Evolutionary conservation across 1,140 invertebrate species (phyloP), one percentile per base, ranked within the genome.

Genomic region (Sitophilus oryzae): DNA sequence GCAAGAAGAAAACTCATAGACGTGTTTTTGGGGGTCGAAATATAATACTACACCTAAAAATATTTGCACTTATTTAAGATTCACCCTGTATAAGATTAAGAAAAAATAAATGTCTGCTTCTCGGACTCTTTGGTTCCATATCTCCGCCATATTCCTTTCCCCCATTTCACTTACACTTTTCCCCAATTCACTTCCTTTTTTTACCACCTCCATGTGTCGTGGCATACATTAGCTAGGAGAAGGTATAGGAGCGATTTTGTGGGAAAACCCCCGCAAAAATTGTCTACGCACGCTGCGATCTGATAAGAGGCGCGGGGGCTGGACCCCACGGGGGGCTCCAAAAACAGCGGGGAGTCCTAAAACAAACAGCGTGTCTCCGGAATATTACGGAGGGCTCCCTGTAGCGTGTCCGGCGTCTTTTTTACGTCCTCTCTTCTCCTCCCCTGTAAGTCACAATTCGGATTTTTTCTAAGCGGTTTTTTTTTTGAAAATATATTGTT

Each of bases 281-380:
- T 68, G 66, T 68, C 66, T 67, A 68, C 25, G 25, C 67, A 65
- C 68, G 68, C 59, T 47, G 66, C 64, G 68, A 68, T 68, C 68
- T 67, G 68, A 68, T 70, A 68, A 68, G 45, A 36, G 65, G 54
- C 64, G 62, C 59, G 64, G 65, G 58, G 60, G 58, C 61, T 44
- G 58, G 52, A 58, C 52, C 44, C 60, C 16, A 52, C 48, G 61
- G 64, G 64, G 65, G 57, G 56, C 52, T 38, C 25, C 40, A 9
- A 25, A 35, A 40, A 30, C 56, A 38, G 42, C 60, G 59, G 67
- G 67, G 62, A 22, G 63, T 57, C 65, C 61, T 68, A 68, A 68
- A 68, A 67, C 66, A 67, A 68, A 68, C 66, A 68, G 62, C 62
- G 60, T 66, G 63, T 56, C 63, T 61, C 59, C 56, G 22, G 25